Conservation (phyloP, 2,113 vertebrate species). For the Alosa alosa region DNA sequence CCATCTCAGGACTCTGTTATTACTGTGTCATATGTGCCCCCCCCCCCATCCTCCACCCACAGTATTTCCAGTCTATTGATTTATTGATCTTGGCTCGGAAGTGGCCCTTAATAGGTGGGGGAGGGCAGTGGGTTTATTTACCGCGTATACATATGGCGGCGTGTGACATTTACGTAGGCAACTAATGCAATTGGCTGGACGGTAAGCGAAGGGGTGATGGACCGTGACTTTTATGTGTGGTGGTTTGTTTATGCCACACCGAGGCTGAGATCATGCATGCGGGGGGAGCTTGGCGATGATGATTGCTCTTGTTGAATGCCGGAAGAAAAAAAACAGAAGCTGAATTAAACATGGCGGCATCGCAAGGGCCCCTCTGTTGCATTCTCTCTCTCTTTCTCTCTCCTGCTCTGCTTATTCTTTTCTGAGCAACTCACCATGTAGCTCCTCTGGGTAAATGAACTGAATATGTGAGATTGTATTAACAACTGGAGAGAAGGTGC, state of each 20-base stretch:
- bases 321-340: neutral
- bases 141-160: neutral
- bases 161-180: neutral
- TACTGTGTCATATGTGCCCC: neutral
- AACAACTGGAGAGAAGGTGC: neutral
- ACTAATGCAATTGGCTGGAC: neutral
- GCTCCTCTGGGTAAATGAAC: neutral
- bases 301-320: neutral
- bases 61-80: neutral
- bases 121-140: neutral
- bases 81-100: neutral
- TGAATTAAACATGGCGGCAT: neutral
- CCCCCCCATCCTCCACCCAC: neutral
- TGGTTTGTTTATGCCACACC: neutral
- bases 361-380: neutral
- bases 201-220: neutral
- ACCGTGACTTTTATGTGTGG: neutral
- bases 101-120: neutral
- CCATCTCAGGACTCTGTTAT: neutral
- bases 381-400: neutral
- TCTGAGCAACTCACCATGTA: neutral
- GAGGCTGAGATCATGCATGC: neutral
- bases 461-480: neutral
- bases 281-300: neutral
- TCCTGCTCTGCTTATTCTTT: neutral